Percentiles rank a stretch among this genome's conserved stretches.
phyloP scores from a whole-genome alignment of 1,140 invertebrate species.

The Chironomus striatipennis region DNA sequence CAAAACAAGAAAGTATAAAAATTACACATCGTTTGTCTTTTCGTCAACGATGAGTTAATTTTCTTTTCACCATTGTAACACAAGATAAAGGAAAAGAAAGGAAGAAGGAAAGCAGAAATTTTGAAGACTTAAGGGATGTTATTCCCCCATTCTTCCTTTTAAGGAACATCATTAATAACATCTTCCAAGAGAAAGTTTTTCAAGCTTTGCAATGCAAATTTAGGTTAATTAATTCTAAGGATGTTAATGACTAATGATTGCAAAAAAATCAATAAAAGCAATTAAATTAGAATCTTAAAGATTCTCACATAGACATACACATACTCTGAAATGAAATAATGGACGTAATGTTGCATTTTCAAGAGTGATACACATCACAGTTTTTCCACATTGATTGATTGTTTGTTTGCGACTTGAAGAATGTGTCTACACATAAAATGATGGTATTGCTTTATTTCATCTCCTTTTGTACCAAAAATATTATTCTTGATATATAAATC shows the following conservation, averaged over 20 bases:
- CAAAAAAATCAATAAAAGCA: slow-evolving; percentile 21
- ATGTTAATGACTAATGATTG: slow-evolving; percentile 17
- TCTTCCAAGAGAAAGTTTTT: background rate
- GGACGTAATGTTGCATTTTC: no score
- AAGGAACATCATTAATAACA: slow-evolving; percentile 14
- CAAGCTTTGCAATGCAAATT: slow-evolving; percentile 18
- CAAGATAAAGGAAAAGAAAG: slow-evolving; percentile 5
- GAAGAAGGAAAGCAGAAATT: background rate
- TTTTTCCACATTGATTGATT: no score
- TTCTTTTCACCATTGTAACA: slow-evolving; percentile 19
- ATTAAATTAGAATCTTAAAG: slow-evolving; percentile 18
- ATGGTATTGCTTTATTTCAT: no score
- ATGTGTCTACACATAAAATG: no score
- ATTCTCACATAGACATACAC: background rate
- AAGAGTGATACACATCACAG: no score
- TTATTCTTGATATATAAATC: no score
- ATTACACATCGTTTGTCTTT: slow-evolving; percentile 24
- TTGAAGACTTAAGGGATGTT: slow-evolving; percentile 12
- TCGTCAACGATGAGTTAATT: slow-evolving; percentile 23
- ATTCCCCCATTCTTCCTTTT: background rate
- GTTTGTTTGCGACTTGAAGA: no score
- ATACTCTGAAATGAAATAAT: no score
- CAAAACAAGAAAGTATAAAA: slow-evolving; percentile 2
- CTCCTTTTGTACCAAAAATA: no score
- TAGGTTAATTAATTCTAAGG: slow-evolving; percentile 12